Percentiles rank a stretch among this genome's conserved stretches.
Conservation (phyloP, 2,113 vertebrate species). For the Lepus timidus region DNA sequence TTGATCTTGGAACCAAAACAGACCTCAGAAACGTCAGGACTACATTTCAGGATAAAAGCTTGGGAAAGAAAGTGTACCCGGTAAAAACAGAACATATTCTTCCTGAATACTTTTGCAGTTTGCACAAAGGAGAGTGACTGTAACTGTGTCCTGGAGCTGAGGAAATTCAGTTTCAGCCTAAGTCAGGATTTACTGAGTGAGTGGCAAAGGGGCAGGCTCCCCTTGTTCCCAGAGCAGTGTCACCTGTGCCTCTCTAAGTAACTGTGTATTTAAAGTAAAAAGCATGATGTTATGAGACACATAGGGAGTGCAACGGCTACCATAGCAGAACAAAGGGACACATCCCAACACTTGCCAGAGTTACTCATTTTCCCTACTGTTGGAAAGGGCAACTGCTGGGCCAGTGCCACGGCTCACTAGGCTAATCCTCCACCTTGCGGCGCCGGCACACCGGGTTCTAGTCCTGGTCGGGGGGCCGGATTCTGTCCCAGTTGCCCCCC, state of each 20-base stretch:
- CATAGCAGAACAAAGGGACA: not conserved
- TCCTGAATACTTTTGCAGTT: not conserved
- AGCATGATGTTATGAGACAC: not conserved
- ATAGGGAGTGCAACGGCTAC: not conserved
- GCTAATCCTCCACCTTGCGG: no score
- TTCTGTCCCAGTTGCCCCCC: no score
- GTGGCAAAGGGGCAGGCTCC: not conserved
- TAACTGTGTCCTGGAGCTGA: not conserved
- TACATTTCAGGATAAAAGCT: not conserved
- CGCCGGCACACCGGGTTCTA: no score
- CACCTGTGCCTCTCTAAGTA: not conserved
- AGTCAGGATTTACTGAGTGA: not conserved
- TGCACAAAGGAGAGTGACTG: not conserved
- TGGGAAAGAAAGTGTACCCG: slow-evolving; percentile 46
- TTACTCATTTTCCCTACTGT: not conserved
- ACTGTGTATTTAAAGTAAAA: not conserved
- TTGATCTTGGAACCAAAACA: not conserved
- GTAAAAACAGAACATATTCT: slow-evolving; percentile 40
- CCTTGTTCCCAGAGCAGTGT: not conserved
- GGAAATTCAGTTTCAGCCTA: not conserved
- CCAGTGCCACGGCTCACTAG: no score
- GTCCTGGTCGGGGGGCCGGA: no score
- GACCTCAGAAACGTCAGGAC: not conserved
- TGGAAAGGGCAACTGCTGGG: not conserved
- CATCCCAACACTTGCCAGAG: no score